Conservation (phyloP, 1,140 invertebrate species). For the Thaumetopoea pityocampa region DNA sequence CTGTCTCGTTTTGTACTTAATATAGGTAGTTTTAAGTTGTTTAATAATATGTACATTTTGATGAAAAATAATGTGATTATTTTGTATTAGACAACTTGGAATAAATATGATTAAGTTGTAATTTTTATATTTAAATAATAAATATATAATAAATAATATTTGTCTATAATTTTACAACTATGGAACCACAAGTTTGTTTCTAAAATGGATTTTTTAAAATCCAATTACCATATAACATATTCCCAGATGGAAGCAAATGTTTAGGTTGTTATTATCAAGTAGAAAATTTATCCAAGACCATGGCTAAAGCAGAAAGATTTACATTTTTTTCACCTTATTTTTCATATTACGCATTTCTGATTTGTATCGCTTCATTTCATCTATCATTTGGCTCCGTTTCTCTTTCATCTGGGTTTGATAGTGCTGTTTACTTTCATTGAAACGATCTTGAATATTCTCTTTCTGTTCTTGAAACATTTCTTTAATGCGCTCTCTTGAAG, state of each 20-base stretch:
- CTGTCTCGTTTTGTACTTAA: slow-evolving; percentile 69
- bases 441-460: slow-evolving; percentile 72
- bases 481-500: slow-evolving; percentile 77
- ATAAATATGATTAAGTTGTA: slow-evolving; percentile 50
- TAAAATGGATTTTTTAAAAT: background rate
- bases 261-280: no score
- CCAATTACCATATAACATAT: background rate
- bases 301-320: no score
- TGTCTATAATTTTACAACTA: slow-evolving; percentile 19
- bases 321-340: slow-evolving; percentile 68
- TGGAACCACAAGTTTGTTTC: background rate
- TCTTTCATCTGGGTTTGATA: slow-evolving; percentile 60
- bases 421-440: slow-evolving; percentile 70
- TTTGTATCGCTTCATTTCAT: slow-evolving; percentile 71
- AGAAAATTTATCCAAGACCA: no score
- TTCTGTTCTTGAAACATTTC: slow-evolving; percentile 78
- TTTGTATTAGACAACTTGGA: slow-evolving; percentile 31
- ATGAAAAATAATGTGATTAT: slow-evolving; percentile 48
- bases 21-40: slow-evolving; percentile 34
- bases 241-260: background rate
- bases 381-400: slow-evolving; percentile 67
- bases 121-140: slow-evolving; percentile 56
- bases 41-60: slow-evolving; percentile 65
- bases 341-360: slow-evolving; percentile 70
- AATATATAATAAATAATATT: slow-evolving; percentile 35